Evolutionary conservation across 1,140 invertebrate species (phyloP), one percentile per base, ranked within the genome.

Genomic region (Akabosia matsudoensis): DNA sequence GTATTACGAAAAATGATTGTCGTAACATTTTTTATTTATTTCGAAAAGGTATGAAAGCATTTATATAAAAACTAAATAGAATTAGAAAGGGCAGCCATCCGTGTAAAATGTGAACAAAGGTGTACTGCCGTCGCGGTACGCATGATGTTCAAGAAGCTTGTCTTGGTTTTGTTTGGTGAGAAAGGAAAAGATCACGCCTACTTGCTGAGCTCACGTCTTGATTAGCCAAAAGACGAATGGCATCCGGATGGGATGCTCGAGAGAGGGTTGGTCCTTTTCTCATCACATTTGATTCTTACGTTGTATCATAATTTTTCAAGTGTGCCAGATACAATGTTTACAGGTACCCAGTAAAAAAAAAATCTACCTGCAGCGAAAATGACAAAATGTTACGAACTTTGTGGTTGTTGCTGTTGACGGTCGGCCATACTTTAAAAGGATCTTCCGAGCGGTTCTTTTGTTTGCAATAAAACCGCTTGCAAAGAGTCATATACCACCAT

Each of bases 211-310:
- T 24, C 54, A 56, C 22, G n/a, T 56, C 54, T 56, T 56, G 54
- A 56, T 56, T 56, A 56, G 54, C 54, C 22, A 56, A 22, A 13
- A 22, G 24, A 22, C 54, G 13, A 56, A 56, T 56, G 22, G 54
- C 54, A 56, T 56, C 54, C 54, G 54, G 22, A 56, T 56, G 10
- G 22, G 22, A 56, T 10, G 4, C n/a, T 56, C 3, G 10, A 22
- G 54, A 56, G 54, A 56, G 54, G 54, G 54, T 22, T 56, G 54
- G 54, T 24, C 54, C 54, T 56, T 10, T 56, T 45, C 37, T 45
- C 37, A 45, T 45, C 18, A 18, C 7, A 45, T 45, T 45, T 45
- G 37, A 45, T 45, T 45, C 18, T 18, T 10, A 18, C 37, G 37
- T 45, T 10, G 18, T 45, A 45, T 10, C 37, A 45, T 45, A 45